Conservation (phyloP, 2,888 invertebrate genomes). For the Trichacis sp. region DNA sequence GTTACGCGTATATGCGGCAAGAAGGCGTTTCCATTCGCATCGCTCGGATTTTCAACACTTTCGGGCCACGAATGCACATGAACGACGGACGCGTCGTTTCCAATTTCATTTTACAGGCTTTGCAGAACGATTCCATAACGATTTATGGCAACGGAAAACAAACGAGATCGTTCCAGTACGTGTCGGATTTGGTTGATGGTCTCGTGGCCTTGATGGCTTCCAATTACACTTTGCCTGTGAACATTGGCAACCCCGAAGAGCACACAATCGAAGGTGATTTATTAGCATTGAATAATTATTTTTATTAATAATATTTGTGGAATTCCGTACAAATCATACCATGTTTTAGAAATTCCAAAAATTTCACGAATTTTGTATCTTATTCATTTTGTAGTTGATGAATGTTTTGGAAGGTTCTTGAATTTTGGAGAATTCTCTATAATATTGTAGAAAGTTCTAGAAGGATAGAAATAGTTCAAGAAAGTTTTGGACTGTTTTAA, state of each 20-base stretch:
- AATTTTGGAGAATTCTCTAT: too few species aligned
- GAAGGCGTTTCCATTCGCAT: slow-evolving; percentile 95
- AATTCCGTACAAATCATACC: too few species aligned
- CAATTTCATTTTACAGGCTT: slow-evolving; percentile 96
- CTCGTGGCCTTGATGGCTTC: slow-evolving; percentile 92
- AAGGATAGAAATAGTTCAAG: too few species aligned
- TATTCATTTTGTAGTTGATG: too few species aligned
- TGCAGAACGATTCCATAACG: slow-evolving; percentile 94
- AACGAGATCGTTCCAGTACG: slow-evolving; percentile 97
- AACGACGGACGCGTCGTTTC: slow-evolving; percentile 98
- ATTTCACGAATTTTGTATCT: too few species aligned
- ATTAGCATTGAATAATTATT: too few species aligned
- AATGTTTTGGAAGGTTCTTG: too few species aligned
- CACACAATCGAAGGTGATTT: slow-evolving; percentile 92
- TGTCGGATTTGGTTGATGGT: slow-evolving; percentile 96
- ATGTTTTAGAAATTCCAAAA: too few species aligned
- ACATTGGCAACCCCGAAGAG: slow-evolving; percentile 98
- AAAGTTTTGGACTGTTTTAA: too few species aligned
- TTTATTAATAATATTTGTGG: too few species aligned
- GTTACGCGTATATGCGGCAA: slow-evolving; percentile 97
- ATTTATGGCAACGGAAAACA: slow-evolving; percentile 89
- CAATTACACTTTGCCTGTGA: slow-evolving; percentile 92
- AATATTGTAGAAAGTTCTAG: too few species aligned
- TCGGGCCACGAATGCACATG: slow-evolving; percentile 99
- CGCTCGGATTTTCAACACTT: slow-evolving; percentile 98